These are phyloP conservation scores for Tenthredo mesomela DNA, from an alignment of 2,888 invertebrate species.

Conservation along the genomic window DNA sequence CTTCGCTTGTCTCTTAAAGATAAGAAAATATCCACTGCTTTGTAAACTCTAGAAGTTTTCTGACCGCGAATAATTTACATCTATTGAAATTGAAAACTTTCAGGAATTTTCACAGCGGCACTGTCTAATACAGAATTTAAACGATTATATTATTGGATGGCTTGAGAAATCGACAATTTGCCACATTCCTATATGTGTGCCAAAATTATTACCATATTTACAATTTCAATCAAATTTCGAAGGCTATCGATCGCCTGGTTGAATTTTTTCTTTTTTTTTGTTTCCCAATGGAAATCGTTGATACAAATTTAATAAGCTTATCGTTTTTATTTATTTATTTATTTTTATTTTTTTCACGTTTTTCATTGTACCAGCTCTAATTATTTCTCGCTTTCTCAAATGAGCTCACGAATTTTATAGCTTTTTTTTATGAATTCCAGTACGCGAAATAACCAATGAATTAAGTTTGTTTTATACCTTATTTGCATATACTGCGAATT, in stretches of 20 bases:
- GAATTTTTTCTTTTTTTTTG: no score
- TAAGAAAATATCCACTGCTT: background rate
- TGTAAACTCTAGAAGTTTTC: background rate
- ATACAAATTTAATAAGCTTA: constrained; percentile 1
- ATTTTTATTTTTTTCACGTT: no score
- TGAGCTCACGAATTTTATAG: no score
- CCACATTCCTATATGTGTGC: background rate
- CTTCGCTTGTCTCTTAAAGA: background rate
- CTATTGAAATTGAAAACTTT: background rate
- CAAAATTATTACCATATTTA: background rate
- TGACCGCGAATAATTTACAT: background rate
- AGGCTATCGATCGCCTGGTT: background rate
- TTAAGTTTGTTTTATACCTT: constrained; percentile 6
- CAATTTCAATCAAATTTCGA: background rate
- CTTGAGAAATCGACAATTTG: background rate
- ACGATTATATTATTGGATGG: background rate
- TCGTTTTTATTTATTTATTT: no score
- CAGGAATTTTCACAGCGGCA: background rate
- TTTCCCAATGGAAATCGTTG: background rate
- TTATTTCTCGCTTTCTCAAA: no score
- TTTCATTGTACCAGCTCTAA: no score
- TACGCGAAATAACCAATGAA: background rate
- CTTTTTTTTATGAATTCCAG: background rate
- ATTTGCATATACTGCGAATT: constrained; percentile 18
- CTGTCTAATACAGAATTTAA: background rate